Evolutionary conservation across 2,113 vertebrate genomes (phyloP), one percentile per base, ranked within the genome.

Genomic region (Cyanoderma ruficeps): DNA sequence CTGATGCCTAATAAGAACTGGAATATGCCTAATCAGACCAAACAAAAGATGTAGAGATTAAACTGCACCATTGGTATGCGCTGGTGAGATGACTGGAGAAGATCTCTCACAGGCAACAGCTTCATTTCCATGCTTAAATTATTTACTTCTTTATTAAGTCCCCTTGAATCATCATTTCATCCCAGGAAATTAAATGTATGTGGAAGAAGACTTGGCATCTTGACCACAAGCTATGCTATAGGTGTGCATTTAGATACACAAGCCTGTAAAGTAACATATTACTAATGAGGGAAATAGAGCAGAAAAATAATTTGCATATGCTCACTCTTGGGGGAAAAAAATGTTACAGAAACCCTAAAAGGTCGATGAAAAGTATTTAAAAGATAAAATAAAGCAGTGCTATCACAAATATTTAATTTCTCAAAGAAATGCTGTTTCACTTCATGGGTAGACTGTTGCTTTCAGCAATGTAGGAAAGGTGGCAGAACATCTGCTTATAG

Each of bases 41-140:
- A 78, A 67, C 24, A 83, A 80, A 85, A 96, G 94, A 96, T 96
- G 68, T 30, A 86, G 64, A 93, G 94, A 96, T 97, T 94, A 95
- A 88, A 86, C 68, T 70, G n/a, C 69, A 81, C 41, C 80, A 89
- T 90, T 77, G 93, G 39, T 67, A 93, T 79, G 83, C 79, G 56
- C 47, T 83, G 84, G 83, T 90, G 76, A 94, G 92, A 95, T 94
- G 93, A 93, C 64, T 93, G 59, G 37, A 83, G 69, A 89, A 89
- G 85, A 90, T 96, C 82, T 94, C 79, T 94, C 71, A 90, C 82
- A 93, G 7, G 15, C 42, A 94, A 53, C 39, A 88, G n/a, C 84
- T 96, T 96, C 22, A 94, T 96, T 96, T 96, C 63, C 85, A 92
- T 93, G 68, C 39, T 77, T 86, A 92, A 87, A 74, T 70, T 2